A percentile compares a stretch with the other conserved stretches of the same genome.
Evolutionary conservation across 2,113 vertebrate genomes (phyloP).

Genomic region (Tetraodon nigroviridis): DNA sequence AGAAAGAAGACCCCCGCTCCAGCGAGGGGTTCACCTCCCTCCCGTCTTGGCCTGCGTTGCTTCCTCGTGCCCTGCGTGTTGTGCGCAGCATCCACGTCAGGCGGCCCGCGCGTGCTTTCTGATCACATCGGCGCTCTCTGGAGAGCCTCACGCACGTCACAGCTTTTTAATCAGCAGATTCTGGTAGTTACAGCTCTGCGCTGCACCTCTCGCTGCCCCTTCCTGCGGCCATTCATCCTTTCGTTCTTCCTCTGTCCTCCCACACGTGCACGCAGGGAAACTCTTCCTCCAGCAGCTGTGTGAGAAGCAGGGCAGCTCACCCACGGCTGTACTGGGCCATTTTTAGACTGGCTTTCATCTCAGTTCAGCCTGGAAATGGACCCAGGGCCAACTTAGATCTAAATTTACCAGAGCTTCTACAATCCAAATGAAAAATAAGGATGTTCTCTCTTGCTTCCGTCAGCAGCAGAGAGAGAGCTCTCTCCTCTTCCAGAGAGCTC

Average conservation of each 20-base stretch:
- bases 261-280: too few species aligned
- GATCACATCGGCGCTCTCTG: slow-evolving; percentile 47
- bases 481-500: slow-evolving; percentile 1
- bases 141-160: slow-evolving; percentile 27
- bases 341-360: slow-evolving; percentile 26
- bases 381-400: slow-evolving; percentile 25
- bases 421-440: slow-evolving; percentile 20
- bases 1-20: slow-evolving; percentile 39
- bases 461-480: slow-evolving; percentile 19
- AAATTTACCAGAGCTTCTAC: slow-evolving; percentile 40
- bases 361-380: slow-evolving; percentile 35
- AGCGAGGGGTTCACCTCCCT: slow-evolving; percentile 62
- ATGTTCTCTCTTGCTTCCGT: slow-evolving; percentile 21
- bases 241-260: not conserved
- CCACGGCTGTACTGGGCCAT: not conserved
- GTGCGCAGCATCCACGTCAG: slow-evolving; percentile 35
- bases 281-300: too few species aligned
- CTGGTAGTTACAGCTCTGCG: not conserved
- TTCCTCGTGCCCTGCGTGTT: slow-evolving; percentile 48
- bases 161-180: slow-evolving; percentile 26
- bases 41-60: slow-evolving; percentile 56
- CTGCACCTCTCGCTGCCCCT: too few species aligned
- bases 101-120: slow-evolving; percentile 32
- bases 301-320: too few species aligned
- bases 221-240: too few species aligned